These are phyloP conservation scores for Rhaphigaster nebulosa DNA, from an alignment of 2,888 invertebrate genomes.

Conservation along the genomic window DNA sequence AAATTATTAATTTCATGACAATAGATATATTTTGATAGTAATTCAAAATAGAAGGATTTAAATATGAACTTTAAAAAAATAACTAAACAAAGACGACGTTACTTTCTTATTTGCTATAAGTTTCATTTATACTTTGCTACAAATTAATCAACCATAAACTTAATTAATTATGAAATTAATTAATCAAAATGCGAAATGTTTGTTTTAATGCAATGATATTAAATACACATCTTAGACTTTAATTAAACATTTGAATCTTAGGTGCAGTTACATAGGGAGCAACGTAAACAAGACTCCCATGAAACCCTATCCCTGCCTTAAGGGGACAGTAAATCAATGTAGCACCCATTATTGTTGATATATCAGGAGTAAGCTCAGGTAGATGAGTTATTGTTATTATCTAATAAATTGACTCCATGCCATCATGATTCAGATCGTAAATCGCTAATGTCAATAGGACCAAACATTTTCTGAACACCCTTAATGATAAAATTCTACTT, in stretches of 20 bases:
- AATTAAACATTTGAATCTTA: conserved; percentile 36
- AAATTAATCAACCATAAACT: not conserved
- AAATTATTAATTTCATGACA: too few relatives aligned
- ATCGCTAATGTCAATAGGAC: not conserved
- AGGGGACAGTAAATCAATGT: conserved; percentile 26
- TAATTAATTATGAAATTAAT: not conserved
- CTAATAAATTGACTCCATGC: not conserved
- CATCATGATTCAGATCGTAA: conserved; percentile 21
- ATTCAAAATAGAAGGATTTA: not conserved
- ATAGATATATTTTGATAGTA: too few relatives aligned
- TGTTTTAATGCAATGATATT: not conserved
- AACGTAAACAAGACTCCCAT: conserved; percentile 24
- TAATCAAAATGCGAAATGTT: not conserved
- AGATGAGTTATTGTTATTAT: conserved; percentile 45
- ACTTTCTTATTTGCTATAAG: not conserved
- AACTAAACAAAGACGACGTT: not conserved
- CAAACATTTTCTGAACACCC: not conserved
- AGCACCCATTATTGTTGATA: conserved; percentile 38
- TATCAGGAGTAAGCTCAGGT: conserved; percentile 44
- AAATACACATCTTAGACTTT: not conserved
- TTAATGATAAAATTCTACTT: not conserved
- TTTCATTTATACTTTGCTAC: not conserved
- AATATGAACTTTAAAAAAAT: not conserved
- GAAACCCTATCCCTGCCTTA: conserved; percentile 25
- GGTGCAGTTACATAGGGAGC: not conserved